Percentiles rank a stretch among this genome's conserved stretches.
Conservation (phyloP, 2,888 invertebrate species). For the Drosophila fulvimacula region DNA sequence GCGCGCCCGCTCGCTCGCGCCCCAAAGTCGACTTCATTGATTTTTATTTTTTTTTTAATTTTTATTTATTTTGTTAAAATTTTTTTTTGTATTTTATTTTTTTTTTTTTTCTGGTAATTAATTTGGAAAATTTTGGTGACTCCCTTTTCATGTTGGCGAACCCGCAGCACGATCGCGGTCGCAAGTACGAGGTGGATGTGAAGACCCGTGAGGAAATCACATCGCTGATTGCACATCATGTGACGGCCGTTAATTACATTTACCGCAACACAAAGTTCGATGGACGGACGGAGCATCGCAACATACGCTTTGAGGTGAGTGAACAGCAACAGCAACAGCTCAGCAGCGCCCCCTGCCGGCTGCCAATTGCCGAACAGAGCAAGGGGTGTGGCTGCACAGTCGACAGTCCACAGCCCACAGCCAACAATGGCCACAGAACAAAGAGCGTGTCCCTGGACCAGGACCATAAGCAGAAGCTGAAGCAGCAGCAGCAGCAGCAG, state of each 20-base stretch:
- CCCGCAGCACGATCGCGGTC: constrained; percentile 90
- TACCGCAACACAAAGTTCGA: constrained; percentile 97
- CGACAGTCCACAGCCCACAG: constrained; percentile 2
- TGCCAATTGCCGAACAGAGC: constrained; percentile 23
- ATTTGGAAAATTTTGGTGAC: constrained; percentile 13
- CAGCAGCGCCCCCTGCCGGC: constrained; percentile 38
- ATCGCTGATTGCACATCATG: constrained; percentile 98
- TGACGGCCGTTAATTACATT: constrained; percentile 98
- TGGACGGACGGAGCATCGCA: constrained; percentile 94
- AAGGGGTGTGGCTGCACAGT: constrained; percentile 6
- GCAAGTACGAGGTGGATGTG: constrained; percentile 90
- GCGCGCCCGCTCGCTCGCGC: constrained; percentile 26
- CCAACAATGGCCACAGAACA: constrained; percentile 43
- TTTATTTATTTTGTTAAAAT: background rate
- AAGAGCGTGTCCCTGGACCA: constrained; percentile 19
- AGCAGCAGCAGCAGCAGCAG: background rate
- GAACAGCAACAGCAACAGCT: constrained; percentile 9
- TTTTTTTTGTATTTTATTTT: constrained; percentile 4
- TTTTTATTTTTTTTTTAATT: constrained; percentile 10
- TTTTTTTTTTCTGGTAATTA: constrained; percentile 26
- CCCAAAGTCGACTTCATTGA: constrained; percentile 37
- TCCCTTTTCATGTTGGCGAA: constrained; percentile 21
- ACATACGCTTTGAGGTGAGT: constrained; percentile 97
- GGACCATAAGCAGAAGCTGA: background rate
- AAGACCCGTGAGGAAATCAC: constrained; percentile 98